Percentiles rank a stretch among this genome's conserved stretches.
Conservation (phyloP, 2,888 invertebrate genomes). For the Lacanobia wlatinum region DNA sequence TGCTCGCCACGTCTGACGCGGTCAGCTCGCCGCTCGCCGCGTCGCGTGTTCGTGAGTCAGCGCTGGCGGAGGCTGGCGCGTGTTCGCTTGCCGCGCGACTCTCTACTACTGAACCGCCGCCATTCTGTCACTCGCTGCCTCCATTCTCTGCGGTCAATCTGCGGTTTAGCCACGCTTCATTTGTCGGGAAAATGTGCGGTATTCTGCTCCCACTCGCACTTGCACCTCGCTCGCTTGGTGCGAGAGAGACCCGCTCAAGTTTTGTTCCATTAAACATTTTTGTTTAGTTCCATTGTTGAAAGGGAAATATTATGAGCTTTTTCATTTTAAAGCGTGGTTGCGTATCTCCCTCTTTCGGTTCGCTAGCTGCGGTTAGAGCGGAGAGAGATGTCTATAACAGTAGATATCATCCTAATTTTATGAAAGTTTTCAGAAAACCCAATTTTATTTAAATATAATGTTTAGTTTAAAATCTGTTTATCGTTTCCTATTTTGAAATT, state of each 20-base stretch:
- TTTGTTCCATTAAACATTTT: slow-evolving; percentile 88
- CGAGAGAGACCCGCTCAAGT: slow-evolving; percentile 84
- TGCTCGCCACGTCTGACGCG: slow-evolving; percentile 55
- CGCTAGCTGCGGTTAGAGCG: slow-evolving; percentile 70
- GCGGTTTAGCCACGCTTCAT: slow-evolving; percentile 91
- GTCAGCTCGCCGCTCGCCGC: slow-evolving; percentile 57
- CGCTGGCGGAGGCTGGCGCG: slow-evolving; percentile 74
- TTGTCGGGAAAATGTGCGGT: slow-evolving; percentile 90
- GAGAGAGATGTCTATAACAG: slow-evolving; percentile 76
- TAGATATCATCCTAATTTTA: slow-evolving; percentile 41
- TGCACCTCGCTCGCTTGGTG: slow-evolving; percentile 54
- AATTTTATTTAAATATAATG: background rate
- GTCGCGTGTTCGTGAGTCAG: slow-evolving; percentile 57
- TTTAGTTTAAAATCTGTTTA: slow-evolving; percentile 9
- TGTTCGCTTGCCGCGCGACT: slow-evolving; percentile 84
- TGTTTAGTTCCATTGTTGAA: slow-evolving; percentile 88
- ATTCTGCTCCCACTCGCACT: slow-evolving; percentile 79
- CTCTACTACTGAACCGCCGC: slow-evolving; percentile 89
- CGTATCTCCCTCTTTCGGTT: slow-evolving; percentile 77
- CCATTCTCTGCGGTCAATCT: slow-evolving; percentile 91
- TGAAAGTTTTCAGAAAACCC: slow-evolving; percentile 11
- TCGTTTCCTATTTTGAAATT: slow-evolving; percentile 45
- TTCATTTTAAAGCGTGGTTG: slow-evolving; percentile 80
- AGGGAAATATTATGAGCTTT: slow-evolving; percentile 89
- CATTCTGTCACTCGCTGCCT: slow-evolving; percentile 91